Percentiles rank a stretch among this genome's conserved stretches.
These are phyloP conservation scores for Serrognathus titanus DNA, from an alignment of 2,888 invertebrate species.

Conservation along the genomic window DNA sequence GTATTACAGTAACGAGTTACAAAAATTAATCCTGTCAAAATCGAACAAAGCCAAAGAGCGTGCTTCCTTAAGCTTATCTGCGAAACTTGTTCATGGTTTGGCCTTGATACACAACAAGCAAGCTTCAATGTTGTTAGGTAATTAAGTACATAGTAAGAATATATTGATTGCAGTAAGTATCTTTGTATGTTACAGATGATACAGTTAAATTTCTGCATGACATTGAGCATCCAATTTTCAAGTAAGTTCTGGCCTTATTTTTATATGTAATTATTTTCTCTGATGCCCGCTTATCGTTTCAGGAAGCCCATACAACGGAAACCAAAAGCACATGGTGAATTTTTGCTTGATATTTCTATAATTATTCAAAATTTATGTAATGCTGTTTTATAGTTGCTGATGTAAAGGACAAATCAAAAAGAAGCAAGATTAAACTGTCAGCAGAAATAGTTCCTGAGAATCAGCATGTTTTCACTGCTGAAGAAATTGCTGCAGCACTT, in stretches of 20 bases:
- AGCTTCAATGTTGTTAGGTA: constrained; percentile 1
- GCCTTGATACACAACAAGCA: constrained; percentile 4
- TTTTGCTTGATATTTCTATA: too few species aligned
- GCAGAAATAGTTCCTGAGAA: not conserved
- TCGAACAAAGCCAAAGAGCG: constrained; percentile 5
- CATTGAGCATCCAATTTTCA: not conserved
- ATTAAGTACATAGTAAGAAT: not conserved
- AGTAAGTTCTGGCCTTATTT: not conserved
- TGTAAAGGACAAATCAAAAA: too few species aligned
- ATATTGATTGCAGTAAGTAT: not conserved
- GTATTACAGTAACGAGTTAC: constrained; percentile 4
- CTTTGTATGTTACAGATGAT: not conserved
- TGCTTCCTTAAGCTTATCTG: constrained; percentile 5
- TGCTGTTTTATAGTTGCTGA: too few species aligned
- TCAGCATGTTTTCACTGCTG: constrained; percentile 1
- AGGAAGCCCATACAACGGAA: constrained; percentile 3
- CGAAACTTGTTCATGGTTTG: constrained; percentile 7
- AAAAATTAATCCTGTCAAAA: not conserved
- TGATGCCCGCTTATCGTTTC: not conserved
- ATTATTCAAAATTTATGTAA: too few species aligned
- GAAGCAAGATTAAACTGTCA: not conserved
- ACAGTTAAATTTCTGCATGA: not conserved
- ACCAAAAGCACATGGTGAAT: not conserved
- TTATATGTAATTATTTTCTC: not conserved
- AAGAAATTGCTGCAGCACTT: constrained; percentile 8